Evolutionary conservation across 2,888 invertebrate species (phyloP).

Genomic region (Salpingus planirostris): DNA sequence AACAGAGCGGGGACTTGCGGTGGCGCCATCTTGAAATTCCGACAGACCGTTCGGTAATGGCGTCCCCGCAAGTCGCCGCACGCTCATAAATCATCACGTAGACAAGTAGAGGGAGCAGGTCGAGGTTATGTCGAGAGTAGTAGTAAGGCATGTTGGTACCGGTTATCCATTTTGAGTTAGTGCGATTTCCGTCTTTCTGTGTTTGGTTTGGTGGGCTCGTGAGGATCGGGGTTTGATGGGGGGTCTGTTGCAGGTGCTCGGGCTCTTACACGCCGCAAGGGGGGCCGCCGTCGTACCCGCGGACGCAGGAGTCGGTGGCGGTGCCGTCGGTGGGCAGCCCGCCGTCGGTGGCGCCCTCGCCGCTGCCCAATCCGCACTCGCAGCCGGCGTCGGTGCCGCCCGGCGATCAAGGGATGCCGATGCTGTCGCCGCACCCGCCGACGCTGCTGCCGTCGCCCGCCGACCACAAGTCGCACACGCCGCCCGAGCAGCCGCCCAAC

Average conservation of each 20-base stretch:
- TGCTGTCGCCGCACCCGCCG: constrained; percentile 60
- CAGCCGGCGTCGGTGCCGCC: constrained; percentile 63
- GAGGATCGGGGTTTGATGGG: too few relatives aligned
- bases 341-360: constrained; percentile 57
- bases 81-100: too few relatives aligned
- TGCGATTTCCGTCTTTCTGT: too few relatives aligned
- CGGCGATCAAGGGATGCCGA: constrained; percentile 58
- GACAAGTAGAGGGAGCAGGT: too few relatives aligned
- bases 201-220: too few relatives aligned
- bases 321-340: constrained; percentile 48
- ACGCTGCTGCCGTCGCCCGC: constrained; percentile 42
- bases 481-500: constrained; percentile 20
- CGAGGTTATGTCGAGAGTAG: too few relatives aligned
- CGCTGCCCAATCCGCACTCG: constrained; percentile 60
- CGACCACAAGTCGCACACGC: constrained; percentile 34
- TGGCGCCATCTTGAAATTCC: too few relatives aligned
- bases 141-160: too few relatives aligned
- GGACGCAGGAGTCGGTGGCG: constrained; percentile 50
- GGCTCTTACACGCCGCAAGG: constrained; percentile 50
- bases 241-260: constrained; percentile 34
- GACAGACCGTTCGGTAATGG: too few relatives aligned
- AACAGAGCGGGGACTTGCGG: too few relatives aligned
- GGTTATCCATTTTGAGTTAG: too few relatives aligned
- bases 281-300: constrained; percentile 58
- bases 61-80: too few relatives aligned